phyloP scores from a whole-genome alignment of 2,113 vertebrate species.

The Cephalopterus ornatus region DNA sequence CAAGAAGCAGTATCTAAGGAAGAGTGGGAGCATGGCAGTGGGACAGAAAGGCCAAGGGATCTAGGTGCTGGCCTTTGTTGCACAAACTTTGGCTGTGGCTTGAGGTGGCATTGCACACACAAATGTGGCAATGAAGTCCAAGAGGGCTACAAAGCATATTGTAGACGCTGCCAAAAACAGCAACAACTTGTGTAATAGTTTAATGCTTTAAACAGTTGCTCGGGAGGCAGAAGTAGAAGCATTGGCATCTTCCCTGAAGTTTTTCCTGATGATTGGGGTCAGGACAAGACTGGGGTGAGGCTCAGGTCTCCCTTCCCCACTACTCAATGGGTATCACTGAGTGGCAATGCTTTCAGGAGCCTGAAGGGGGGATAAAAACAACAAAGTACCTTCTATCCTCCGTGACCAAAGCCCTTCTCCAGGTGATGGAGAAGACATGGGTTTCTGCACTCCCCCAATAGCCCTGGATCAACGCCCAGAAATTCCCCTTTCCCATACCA shows the following conservation, averaged over 20 bases:
- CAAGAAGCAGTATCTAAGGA: neutral
- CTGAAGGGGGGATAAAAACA: neutral
- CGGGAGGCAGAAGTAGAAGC: neutral
- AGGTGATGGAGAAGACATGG: neutral
- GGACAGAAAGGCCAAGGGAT: neutral
- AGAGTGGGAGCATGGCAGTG: neutral
- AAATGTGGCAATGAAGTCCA: neutral
- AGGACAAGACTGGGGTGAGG: neutral
- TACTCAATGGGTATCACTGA: accelerated
- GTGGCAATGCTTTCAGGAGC: neutral
- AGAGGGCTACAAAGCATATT: neutral
- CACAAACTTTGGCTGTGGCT: neutral
- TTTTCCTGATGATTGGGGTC: neutral
- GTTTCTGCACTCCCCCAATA: neutral
- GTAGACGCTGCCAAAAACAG: neutral
- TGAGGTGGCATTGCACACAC: neutral
- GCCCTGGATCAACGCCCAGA: neutral
- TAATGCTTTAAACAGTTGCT: neutral
- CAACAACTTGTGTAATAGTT: neutral
- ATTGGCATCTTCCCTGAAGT: neutral
- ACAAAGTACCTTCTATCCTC: neutral
- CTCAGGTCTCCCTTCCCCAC: neutral
- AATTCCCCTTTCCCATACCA: neutral
- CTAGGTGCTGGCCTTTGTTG: neutral
- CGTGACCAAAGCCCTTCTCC: neutral